phyloP scores from a whole-genome alignment of 2,113 vertebrate genomes.

The Rhadina sibilatrix region DNA sequence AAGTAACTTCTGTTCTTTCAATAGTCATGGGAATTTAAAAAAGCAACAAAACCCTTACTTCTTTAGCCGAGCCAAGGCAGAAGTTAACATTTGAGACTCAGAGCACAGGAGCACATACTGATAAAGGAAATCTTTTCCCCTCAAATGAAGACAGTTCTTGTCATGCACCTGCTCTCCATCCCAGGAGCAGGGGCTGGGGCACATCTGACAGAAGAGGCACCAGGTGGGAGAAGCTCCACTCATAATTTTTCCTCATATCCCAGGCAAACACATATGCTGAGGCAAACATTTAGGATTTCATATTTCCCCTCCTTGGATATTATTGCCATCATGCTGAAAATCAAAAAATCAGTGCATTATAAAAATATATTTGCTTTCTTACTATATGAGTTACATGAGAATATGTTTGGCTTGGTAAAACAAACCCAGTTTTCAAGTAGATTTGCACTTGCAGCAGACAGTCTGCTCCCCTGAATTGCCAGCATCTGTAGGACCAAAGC shows the following conservation, averaged over 20 bases:
- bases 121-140: neutral
- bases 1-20: neutral
- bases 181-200: neutral
- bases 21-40: neutral
- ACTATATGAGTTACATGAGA: neutral
- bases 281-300: neutral
- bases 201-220: too few relatives aligned
- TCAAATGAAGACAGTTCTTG: neutral
- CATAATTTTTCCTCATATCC: neutral
- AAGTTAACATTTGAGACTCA: slow-evolving; percentile 28
- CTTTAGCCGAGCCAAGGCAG: slow-evolving; percentile 45
- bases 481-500: neutral
- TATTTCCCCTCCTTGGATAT: neutral
- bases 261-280: neutral
- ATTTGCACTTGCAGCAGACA: neutral
- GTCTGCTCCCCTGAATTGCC: neutral
- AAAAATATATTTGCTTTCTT: neutral
- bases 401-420: neutral
- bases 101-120: neutral
- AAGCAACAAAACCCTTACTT: neutral
- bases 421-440: neutral
- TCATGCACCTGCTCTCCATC: neutral
- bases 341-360: neutral
- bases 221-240: neutral
- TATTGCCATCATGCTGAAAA: neutral